These are phyloP conservation scores for Nothoprocta pentlandii DNA, from an alignment of 2,113 vertebrate species.

Conservation along the genomic window DNA sequence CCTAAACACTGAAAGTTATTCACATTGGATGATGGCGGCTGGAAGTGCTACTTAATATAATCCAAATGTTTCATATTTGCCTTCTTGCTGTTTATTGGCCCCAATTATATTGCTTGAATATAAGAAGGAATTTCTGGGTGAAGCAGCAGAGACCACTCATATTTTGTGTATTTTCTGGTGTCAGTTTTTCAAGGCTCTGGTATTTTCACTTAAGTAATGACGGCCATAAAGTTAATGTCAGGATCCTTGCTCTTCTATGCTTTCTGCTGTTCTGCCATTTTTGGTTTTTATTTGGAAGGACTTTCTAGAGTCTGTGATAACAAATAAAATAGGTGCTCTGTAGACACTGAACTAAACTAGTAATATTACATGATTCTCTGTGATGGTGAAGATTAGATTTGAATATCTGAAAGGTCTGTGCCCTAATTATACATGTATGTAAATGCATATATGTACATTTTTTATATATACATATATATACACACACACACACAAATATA, in stretches of 20 bases:
- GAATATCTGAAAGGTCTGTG: neutral
- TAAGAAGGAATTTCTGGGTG: too few relatives aligned
- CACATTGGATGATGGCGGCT: neutral
- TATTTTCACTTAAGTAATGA: neutral
- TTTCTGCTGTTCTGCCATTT: neutral
- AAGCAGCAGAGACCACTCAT: neutral
- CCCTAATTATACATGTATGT: neutral
- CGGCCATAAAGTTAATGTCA: too few relatives aligned
- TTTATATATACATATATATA: too few relatives aligned
- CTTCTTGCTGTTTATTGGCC: neutral
- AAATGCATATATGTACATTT: too few relatives aligned
- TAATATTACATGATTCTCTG: neutral
- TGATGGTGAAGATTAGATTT: neutral
- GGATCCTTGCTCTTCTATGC: too few relatives aligned
- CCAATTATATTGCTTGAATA: too few relatives aligned
- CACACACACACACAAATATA: too few relatives aligned
- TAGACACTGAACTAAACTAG: neutral
- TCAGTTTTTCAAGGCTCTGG: neutral
- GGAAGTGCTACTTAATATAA: neutral
- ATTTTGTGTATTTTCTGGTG: neutral
- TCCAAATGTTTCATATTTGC: too few relatives aligned
- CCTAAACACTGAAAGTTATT: neutral
- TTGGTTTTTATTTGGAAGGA: too few relatives aligned
- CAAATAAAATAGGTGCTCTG: neutral
- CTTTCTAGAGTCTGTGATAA: neutral